Evolutionary conservation across 2,797 vertebrate genomes (phyloP).

Genomic region (Lates japonicus): DNA sequence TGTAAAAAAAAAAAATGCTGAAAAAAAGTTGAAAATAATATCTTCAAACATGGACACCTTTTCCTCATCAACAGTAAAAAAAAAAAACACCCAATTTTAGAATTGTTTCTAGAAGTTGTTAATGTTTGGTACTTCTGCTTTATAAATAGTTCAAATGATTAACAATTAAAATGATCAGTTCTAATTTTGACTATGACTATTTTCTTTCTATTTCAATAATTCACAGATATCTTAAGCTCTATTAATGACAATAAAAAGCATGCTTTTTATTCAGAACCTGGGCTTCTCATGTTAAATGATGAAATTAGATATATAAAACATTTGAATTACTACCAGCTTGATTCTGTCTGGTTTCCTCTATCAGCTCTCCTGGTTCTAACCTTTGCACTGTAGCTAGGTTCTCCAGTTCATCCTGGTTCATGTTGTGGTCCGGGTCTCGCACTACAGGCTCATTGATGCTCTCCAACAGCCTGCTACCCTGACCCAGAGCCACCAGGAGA

Average conservation of each 20-base stretch:
- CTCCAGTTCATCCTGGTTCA: conserved; percentile 96
- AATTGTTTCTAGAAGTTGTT: background rate
- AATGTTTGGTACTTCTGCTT: background rate
- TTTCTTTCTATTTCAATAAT: background rate
- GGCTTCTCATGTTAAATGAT: too few species aligned
- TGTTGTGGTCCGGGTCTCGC: conserved; percentile 88
- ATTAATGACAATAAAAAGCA: background rate
- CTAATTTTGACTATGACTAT: too few species aligned
- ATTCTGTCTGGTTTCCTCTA: background rate
- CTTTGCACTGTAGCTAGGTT: conserved; percentile 94
- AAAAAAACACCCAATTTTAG: background rate
- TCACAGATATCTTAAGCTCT: background rate
- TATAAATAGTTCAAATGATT: background rate
- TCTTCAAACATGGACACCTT: background rate
- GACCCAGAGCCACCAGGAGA: conserved; percentile 88
- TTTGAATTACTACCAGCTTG: background rate
- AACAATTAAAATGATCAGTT: background rate
- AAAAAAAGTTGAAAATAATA: background rate
- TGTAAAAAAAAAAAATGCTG: too few species aligned
- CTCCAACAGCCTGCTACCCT: conserved; percentile 90
- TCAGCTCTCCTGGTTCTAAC: conserved; percentile 70
- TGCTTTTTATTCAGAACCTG: too few species aligned
- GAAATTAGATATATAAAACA: background rate
- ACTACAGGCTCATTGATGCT: conserved; percentile 91
- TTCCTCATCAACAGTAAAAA: background rate